A percentile compares a stretch with the other conserved stretches of the same genome.
Conservation (phyloP, 2,888 invertebrate species). For the Phengaris alcon region DNA sequence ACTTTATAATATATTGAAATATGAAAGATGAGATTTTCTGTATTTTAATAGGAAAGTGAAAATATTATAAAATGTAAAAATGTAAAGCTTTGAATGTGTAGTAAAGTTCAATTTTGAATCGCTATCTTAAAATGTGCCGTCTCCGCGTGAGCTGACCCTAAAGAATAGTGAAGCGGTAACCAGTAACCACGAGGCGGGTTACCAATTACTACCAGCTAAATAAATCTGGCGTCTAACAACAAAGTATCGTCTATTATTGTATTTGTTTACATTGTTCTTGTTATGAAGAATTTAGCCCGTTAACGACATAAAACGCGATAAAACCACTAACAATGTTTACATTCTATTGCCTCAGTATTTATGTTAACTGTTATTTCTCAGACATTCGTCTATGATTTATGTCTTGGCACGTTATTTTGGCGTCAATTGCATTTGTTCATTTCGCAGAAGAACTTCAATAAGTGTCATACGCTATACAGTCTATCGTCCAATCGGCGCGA, state of each 20-base stretch:
- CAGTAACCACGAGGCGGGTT: too few species aligned
- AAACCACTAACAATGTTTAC: constrained; percentile 26
- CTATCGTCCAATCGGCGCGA: too few species aligned
- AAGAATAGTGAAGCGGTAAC: too few species aligned
- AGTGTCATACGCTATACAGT: too few species aligned
- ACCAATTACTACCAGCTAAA: background rate
- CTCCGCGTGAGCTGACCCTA: too few species aligned
- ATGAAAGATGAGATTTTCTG: background rate
- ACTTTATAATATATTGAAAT: background rate
- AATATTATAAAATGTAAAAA: too few species aligned
- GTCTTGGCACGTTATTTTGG: background rate
- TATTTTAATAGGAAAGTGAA: too few species aligned
- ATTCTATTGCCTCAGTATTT: constrained; percentile 1
- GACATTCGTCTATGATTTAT: constrained; percentile 2
- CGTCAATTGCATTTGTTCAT: background rate
- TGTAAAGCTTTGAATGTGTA: too few species aligned
- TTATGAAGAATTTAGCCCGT: constrained; percentile 23
- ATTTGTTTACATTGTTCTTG: constrained; percentile 26
- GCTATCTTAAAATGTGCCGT: too few species aligned
- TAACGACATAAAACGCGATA: constrained; percentile 24
- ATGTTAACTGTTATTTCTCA: constrained; percentile 5
- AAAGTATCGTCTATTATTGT: constrained; percentile 26
- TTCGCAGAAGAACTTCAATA: background rate
- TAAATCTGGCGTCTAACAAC: constrained; percentile 5
- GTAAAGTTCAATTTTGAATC: too few species aligned